A percentile compares a stretch with the other conserved stretches of the same genome.
Conservation (phyloP, 2,113 vertebrate genomes). For the Glaucidium brasilianum region DNA sequence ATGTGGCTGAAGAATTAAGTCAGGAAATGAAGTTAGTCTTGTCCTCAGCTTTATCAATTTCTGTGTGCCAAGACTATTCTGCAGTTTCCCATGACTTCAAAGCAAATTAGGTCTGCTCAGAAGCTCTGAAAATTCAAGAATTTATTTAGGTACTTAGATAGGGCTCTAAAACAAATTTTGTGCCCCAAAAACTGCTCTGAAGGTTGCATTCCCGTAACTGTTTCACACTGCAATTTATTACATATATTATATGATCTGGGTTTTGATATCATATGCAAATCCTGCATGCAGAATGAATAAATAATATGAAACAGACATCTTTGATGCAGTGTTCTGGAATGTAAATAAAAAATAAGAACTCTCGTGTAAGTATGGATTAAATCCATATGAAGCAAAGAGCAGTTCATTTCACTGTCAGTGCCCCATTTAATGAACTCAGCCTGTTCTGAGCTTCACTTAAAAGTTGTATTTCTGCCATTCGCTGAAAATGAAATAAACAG, state of each 20-base stretch:
- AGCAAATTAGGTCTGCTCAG: background rate
- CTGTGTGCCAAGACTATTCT: background rate
- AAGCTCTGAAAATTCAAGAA: background rate
- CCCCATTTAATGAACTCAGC: background rate
- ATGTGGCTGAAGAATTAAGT: background rate
- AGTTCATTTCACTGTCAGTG: background rate
- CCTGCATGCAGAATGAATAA: background rate
- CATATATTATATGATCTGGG: background rate
- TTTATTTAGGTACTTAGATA: background rate
- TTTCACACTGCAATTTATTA: background rate
- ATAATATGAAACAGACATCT: background rate
- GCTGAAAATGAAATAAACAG: background rate
- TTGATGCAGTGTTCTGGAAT: background rate
- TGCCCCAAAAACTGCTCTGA: background rate
- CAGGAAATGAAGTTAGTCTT: background rate
- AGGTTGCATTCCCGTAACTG: background rate
- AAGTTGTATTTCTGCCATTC: background rate
- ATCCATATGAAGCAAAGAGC: background rate
- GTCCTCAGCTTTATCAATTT: background rate
- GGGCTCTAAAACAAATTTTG: background rate
- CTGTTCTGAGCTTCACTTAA: background rate
- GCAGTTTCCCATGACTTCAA: background rate
- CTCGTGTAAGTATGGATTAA: background rate
- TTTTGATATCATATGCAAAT: background rate
- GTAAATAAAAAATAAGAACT: background rate